phyloP scores from a whole-genome alignment of 1,140 invertebrate species.

The Latrodectus geometricus region DNA sequence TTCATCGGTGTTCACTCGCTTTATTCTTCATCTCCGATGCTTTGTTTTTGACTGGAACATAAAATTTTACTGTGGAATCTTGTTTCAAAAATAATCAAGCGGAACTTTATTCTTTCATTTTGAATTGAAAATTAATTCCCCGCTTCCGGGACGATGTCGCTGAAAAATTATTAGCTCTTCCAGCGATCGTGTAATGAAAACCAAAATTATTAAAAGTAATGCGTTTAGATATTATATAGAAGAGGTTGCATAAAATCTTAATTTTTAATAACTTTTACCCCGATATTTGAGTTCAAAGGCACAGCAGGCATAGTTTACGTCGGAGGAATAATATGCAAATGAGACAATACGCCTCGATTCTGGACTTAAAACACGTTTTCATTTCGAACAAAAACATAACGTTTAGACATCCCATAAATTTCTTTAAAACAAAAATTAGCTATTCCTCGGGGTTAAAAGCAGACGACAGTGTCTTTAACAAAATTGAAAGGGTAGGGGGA shows the following conservation, averaged over 20 bases:
- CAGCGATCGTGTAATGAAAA: constrained; percentile 15
- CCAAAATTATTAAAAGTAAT: constrained; percentile 44
- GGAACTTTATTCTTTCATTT: too few relatives aligned
- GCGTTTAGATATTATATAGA: neutral
- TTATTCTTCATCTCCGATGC: too few relatives aligned
- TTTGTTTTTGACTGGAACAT: too few relatives aligned
- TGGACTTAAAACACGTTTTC: constrained; percentile 49
- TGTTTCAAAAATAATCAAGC: too few relatives aligned
- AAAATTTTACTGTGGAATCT: too few relatives aligned
- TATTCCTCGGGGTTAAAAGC: constrained; percentile 10
- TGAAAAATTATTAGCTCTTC: constrained; percentile 33
- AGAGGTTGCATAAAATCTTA: constrained; percentile 58
- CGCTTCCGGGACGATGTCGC: neutral
- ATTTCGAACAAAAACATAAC: constrained; percentile 29
- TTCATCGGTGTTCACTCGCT: too few relatives aligned
- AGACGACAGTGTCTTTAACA: neutral
- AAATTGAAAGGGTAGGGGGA: constrained; percentile 26
- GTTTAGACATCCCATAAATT: constrained; percentile 55
- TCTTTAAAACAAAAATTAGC: constrained; percentile 62
- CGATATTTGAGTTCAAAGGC: neutral
- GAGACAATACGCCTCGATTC: constrained; percentile 31
- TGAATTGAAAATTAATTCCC: constrained; percentile 33
- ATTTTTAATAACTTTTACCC: constrained; percentile 61
- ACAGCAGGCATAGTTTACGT: constrained; percentile 25
- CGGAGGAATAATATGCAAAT: constrained; percentile 58